A percentile compares a stretch with the other conserved stretches of the same genome.
These are phyloP conservation scores for Chrysochloris asiatica DNA, from an alignment of 2,113 vertebrate genomes.

Conservation along the genomic window DNA sequence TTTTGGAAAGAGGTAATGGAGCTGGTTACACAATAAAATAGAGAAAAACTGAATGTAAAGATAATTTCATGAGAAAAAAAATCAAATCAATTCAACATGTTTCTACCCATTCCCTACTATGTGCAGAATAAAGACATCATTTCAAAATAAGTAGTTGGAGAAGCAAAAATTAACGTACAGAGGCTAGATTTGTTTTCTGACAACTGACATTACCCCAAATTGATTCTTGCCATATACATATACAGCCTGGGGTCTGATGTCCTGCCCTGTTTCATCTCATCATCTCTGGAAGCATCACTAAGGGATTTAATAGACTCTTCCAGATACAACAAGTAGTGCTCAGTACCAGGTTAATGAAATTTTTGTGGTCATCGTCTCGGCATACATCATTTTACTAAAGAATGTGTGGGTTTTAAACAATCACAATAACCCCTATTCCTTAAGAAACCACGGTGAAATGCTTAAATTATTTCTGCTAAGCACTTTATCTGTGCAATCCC, in stretches of 20 bases:
- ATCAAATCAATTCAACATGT: neutral
- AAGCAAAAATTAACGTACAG: neutral
- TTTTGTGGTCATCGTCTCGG: neutral
- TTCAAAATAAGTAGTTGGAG: slow-evolving; percentile 19
- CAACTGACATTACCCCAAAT: neutral
- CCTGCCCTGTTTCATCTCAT: neutral
- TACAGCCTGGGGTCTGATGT: neutral
- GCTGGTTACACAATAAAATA: neutral
- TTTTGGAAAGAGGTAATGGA: neutral
- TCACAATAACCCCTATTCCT: slow-evolving; percentile 10
- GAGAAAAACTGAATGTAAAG: neutral
- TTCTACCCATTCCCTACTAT: neutral
- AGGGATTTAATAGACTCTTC: neutral
- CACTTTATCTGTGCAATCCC: slow-evolving; percentile 53
- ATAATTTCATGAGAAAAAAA: neutral
- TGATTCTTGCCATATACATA: neutral
- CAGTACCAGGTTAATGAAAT: slow-evolving; percentile 46
- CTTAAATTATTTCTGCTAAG: slow-evolving; percentile 61
- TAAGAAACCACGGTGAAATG: slow-evolving; percentile 32
- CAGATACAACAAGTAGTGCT: slow-evolving; percentile 28
- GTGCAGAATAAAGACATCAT: neutral
- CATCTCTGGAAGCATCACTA: slow-evolving; percentile 18
- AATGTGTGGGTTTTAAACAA: slow-evolving; percentile 50
- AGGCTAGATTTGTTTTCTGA: slow-evolving; percentile 30
- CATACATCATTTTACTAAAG: slow-evolving; percentile 40